Evolutionary conservation across 2,888 invertebrate species (phyloP).

Genomic region (Ditula angustiorana): DNA sequence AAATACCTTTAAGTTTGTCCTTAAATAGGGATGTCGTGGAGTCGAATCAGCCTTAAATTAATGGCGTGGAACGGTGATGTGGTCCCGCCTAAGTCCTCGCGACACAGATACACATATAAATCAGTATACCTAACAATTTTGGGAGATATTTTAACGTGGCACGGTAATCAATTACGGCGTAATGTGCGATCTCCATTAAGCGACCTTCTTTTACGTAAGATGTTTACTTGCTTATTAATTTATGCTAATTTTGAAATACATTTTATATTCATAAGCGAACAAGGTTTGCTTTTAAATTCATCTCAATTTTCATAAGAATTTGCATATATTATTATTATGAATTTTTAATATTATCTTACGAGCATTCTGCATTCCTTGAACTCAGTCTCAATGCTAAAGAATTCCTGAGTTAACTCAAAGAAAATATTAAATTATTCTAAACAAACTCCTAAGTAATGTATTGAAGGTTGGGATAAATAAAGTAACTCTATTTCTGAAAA

Average conservation of each 20-base stretch:
- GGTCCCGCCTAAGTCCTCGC: too few species aligned
- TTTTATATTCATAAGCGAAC: background rate
- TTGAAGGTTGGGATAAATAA: background rate
- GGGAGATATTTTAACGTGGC: too few species aligned
- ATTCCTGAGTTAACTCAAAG: background rate
- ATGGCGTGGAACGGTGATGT: too few species aligned
- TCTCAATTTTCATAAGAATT: background rate
- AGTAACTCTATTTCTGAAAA: constrained; percentile 10
- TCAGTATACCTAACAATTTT: too few species aligned
- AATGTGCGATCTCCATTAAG: too few species aligned
- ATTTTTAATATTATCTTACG: background rate
- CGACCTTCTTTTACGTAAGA: too few species aligned
- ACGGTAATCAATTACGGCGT: too few species aligned
- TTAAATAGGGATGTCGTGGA: too few species aligned
- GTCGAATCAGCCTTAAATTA: too few species aligned
- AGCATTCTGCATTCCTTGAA: background rate
- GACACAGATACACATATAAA: too few species aligned
- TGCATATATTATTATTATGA: background rate
- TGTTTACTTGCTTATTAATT: background rate
- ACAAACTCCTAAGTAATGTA: background rate
- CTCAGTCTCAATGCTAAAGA: background rate
- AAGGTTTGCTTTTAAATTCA: background rate
- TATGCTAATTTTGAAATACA: background rate
- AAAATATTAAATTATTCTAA: background rate
- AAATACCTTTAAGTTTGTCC: too few species aligned